These are phyloP conservation scores for Zoanthus sansibaricus DNA, from an alignment of 92 coral and sea anemone species.

Conservation along the genomic window DNA sequence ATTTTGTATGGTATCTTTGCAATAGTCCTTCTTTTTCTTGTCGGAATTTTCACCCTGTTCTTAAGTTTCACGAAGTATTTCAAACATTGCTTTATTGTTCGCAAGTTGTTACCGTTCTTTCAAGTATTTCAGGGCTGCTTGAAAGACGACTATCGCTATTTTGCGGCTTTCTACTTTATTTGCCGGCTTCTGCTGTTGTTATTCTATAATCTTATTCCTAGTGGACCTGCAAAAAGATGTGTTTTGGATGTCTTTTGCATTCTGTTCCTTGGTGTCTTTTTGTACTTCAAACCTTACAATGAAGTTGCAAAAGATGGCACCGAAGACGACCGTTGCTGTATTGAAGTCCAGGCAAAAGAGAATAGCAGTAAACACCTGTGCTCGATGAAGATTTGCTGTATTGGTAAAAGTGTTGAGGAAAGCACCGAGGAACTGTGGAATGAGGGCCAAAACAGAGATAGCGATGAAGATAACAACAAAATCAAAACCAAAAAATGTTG, in stretches of 20 bases:
- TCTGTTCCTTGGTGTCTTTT: not conserved
- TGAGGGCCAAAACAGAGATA: not conserved
- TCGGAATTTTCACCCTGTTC: constrained; percentile 81
- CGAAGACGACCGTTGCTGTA: not conserved
- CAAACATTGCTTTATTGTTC: constrained; percentile 45
- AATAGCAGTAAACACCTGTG: not conserved
- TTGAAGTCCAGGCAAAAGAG: not conserved
- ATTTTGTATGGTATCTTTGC: constrained; percentile 76
- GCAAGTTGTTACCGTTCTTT: constrained; percentile 71
- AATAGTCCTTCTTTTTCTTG: constrained; percentile 45
- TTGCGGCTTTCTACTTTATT: constrained; percentile 91
- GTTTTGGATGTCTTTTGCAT: not conserved
- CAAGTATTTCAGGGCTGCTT: constrained; percentile 91
- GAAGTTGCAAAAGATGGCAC: not conserved
- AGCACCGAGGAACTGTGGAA: not conserved
- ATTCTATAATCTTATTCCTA: not conserved
- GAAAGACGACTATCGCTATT: constrained; percentile 84
- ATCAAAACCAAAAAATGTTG: not conserved
- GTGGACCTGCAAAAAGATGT: constrained; percentile 5
- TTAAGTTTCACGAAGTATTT: constrained; percentile 75
- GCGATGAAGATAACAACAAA: not conserved
- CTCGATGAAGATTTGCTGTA: not conserved
- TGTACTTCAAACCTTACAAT: constrained; percentile 37
- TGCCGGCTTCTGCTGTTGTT: constrained; percentile 44
- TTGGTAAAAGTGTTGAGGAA: not conserved